Base-by-base conservation (phyloP, 1,140 invertebrate genomes). In the Ceratoteleas bidentatus region DNA sequence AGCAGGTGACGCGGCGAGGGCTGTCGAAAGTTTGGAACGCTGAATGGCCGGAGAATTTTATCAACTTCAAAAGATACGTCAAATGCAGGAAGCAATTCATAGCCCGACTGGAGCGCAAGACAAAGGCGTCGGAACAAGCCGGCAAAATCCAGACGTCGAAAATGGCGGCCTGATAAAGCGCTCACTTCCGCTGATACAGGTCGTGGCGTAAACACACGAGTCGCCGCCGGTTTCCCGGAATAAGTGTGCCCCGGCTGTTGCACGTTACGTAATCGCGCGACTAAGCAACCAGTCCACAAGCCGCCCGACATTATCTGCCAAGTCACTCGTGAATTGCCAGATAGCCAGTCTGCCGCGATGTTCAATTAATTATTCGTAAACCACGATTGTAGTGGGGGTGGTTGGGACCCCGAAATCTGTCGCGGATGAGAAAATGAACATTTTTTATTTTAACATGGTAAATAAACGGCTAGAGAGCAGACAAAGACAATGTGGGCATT, bases 71-170 rank as follows among this genome's bases (percentile, higher is more conserved):
- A 14, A 52, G 38, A 57, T 47, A 47, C 43, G 57, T 70, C 65
- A 69, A 69, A 70, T 36, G 45, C 68, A 61, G 68, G 68, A 70
- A 70, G 57, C 40, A 60, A 70, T 70, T 70, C 68, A 70, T 61
- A 70, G 68, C 34, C 36, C 7, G 3, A 14, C 43, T 43, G 53
- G 43, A 38, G 45, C 54, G 11, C n/a, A 70, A 61, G 47, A 70
- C 68, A 70, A 70, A 60, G 32, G 57, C 68, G 9, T 15, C 45
- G 65, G 65, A 58, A 57, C 43, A 33, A 33, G 15, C 36, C 24
- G 53, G 34, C 45, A 49, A 70, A 70, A 70, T 61, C 56, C 56
- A 70, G 56, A 70, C 68, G 56, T 70, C 61, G 68, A 50, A 70
- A 70, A 60, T 61, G 24, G 68, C 45, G 33, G 33, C 24, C 56